phyloP scores from a whole-genome alignment of 2,113 vertebrate species.

The Leiothrix lutea region DNA sequence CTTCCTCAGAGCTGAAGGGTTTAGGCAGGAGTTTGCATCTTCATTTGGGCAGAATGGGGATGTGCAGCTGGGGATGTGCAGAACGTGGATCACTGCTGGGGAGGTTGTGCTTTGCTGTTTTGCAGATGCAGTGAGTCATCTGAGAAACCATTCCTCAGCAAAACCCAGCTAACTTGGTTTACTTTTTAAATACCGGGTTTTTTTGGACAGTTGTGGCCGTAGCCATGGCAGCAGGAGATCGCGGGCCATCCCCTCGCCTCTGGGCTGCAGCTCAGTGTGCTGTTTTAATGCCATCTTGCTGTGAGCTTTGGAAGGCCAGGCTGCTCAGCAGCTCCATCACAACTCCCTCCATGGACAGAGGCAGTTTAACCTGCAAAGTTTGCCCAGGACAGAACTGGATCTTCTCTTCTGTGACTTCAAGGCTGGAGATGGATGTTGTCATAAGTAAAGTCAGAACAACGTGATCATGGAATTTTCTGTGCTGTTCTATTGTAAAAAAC shows the following conservation, averaged over 20 bases:
- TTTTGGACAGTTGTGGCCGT: background rate
- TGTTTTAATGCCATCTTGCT: conserved; percentile 38
- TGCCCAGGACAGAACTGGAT: background rate
- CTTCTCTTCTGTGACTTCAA: background rate
- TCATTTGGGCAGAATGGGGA: background rate
- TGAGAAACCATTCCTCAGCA: background rate
- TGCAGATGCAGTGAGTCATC: background rate
- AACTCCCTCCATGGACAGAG: background rate
- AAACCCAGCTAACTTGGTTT: background rate
- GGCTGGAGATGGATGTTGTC: background rate
- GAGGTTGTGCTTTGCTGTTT: background rate
- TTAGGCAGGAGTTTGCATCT: background rate
- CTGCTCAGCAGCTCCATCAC: background rate
- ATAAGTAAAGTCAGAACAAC: background rate
- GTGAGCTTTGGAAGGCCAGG: conserved; percentile 17
- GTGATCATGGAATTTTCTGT: background rate
- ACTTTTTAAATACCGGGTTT: background rate
- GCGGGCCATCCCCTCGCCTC: background rate
- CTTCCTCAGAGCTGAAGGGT: background rate
- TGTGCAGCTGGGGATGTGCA: background rate
- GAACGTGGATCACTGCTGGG: background rate
- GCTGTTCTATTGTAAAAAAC: background rate
- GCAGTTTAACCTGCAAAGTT: background rate
- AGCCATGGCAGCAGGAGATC: background rate
- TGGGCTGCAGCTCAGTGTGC: background rate